Conservation (phyloP, 1,140 invertebrate genomes). For the Caenorhabditis elegans region DNA sequence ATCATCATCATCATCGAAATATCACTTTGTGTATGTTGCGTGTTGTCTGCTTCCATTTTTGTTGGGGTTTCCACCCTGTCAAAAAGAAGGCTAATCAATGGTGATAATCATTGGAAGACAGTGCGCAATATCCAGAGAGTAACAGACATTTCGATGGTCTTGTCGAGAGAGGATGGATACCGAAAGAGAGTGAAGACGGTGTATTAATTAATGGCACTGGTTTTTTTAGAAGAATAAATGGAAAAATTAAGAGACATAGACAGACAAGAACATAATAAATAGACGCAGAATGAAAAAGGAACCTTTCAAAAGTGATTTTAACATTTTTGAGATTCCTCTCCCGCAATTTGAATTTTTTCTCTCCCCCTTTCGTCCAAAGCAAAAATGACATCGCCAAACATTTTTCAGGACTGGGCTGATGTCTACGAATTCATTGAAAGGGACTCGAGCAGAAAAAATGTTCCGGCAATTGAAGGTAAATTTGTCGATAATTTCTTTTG, state of each 20-base stretch:
- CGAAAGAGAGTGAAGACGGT: neutral
- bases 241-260: neutral
- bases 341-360: neutral
- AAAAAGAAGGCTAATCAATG: conserved; percentile 17
- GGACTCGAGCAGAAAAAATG: neutral
- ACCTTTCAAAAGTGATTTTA: neutral
- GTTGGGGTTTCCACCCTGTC: neutral
- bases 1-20: conserved; percentile 2
- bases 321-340: neutral
- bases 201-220: conserved; percentile 30
- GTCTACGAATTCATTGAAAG: conserved; percentile 1
- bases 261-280: too few species aligned
- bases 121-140: neutral
- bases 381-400: neutral
- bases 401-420: neutral
- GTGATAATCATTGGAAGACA: neutral
- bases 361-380: too few species aligned
- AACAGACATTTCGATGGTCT: neutral
- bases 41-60: conserved; percentile 20
- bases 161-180: neutral
- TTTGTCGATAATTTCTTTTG: too few species aligned
- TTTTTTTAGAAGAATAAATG: neutral
- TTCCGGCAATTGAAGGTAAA: neutral
- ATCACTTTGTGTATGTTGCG: conserved; percentile 23
- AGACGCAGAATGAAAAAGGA: neutral